phyloP scores from a whole-genome alignment of 37 sponge, comb jelly and placozoan species.

The Lycopodina hypogea region DNA sequence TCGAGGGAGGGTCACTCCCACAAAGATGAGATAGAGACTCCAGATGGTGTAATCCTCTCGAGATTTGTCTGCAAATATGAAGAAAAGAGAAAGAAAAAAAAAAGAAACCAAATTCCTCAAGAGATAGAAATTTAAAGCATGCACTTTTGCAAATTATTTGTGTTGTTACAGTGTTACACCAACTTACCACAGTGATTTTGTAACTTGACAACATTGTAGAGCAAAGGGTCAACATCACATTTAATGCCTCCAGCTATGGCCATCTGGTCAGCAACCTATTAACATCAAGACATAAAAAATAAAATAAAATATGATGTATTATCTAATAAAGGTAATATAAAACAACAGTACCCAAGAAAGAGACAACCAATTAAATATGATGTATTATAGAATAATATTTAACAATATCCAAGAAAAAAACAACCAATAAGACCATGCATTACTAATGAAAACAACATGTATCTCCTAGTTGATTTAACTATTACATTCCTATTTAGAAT shows the following conservation, averaged over 20 bases:
- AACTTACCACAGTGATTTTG: constrained; percentile 61
- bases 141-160: too few species aligned
- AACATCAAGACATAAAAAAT: background rate
- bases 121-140: background rate
- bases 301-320: too few species aligned
- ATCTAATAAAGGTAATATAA: too few species aligned
- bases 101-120: background rate
- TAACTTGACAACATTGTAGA: constrained; percentile 44
- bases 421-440: too few species aligned
- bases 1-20: constrained; percentile 68
- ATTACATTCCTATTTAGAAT: too few species aligned
- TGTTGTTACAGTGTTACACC: background rate
- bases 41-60: constrained; percentile 69
- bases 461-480: too few species aligned
- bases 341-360: too few species aligned
- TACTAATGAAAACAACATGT: too few species aligned
- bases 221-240: constrained; percentile 82
- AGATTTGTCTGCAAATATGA: constrained; percentile 35
- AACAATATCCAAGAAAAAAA: too few species aligned
- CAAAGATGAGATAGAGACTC: constrained; percentile 71
- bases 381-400: too few species aligned
- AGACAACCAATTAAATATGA: too few species aligned
- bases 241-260: constrained; percentile 84
- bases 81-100: background rate
- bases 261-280: constrained; percentile 81